A percentile compares a stretch with the other conserved stretches of the same genome.
Conservation (phyloP, 2,797 vertebrate genomes). For the Limosa lapponica region DNA sequence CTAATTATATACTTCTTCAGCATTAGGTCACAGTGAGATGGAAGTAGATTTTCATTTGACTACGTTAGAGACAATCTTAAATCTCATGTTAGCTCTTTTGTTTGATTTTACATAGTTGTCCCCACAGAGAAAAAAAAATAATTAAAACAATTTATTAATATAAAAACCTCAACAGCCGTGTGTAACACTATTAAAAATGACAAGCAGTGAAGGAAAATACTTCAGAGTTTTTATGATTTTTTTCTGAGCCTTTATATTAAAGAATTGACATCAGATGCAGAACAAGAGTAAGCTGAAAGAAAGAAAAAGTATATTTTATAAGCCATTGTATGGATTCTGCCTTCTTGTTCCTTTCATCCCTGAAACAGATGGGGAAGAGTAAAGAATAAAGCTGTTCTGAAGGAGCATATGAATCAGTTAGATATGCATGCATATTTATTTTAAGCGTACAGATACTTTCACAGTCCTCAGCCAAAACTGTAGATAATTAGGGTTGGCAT, state of each 20-base stretch:
- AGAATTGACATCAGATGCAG: background rate
- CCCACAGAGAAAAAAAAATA: background rate
- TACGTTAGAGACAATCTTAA: slow-evolving; percentile 4
- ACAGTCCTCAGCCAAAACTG: background rate
- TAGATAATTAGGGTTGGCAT: background rate
- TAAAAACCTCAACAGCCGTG: background rate
- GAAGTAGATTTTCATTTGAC: slow-evolving; percentile 35
- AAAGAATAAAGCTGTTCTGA: slow-evolving; percentile 35
- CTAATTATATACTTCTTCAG: slow-evolving; percentile 4
- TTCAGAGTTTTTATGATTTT: background rate
- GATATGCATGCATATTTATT: slow-evolving; percentile 12
- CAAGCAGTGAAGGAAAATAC: background rate
- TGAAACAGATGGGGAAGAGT: slow-evolving; percentile 1
- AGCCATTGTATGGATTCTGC: background rate
- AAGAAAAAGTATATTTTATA: background rate
- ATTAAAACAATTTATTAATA: background rate
- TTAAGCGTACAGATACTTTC: background rate
- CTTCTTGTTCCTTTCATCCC: slow-evolving; percentile 1
- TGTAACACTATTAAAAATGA: background rate
- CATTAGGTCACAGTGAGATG: slow-evolving; percentile 4
- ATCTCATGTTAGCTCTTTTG: background rate
- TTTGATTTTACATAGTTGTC: background rate
- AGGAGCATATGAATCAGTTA: background rate
- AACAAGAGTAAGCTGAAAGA: slow-evolving; percentile 5
- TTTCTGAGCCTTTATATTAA: background rate